A percentile compares a stretch with the other conserved stretches of the same genome.
These are phyloP conservation scores for Tineola bisselliella DNA, from an alignment of 2,888 invertebrate genomes.

Conservation along the genomic window DNA sequence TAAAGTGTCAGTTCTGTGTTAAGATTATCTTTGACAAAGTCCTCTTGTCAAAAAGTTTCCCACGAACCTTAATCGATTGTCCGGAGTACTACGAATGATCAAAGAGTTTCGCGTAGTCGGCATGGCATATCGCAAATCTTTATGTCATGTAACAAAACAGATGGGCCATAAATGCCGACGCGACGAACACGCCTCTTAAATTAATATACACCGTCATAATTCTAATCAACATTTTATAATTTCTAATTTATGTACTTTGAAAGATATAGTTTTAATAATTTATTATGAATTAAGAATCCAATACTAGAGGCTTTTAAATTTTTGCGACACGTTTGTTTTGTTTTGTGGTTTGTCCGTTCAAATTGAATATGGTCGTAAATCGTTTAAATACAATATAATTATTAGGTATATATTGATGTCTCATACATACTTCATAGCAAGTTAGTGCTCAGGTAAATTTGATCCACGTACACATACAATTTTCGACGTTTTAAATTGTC, in stretches of 20 bases:
- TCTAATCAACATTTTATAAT: not conserved
- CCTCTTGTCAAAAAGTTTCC: conserved; percentile 16
- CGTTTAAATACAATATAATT: too few relatives aligned
- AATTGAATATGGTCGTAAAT: too few relatives aligned
- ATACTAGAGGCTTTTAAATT: too few relatives aligned
- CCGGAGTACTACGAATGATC: conserved; percentile 23
- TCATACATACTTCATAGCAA: too few relatives aligned
- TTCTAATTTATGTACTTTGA: not conserved
- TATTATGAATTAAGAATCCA: too few relatives aligned
- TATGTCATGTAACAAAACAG: conserved; percentile 25
- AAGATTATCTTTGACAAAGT: not conserved
- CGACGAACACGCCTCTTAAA: conserved; percentile 50
- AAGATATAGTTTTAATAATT: too few relatives aligned
- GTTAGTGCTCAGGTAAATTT: too few relatives aligned
- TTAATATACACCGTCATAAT: conserved; percentile 51
- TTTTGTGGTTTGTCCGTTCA: too few relatives aligned
- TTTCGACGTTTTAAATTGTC: conserved; percentile 1
- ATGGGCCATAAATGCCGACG: conserved; percentile 38
- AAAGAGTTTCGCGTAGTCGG: conserved; percentile 22
- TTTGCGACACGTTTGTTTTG: too few relatives aligned
- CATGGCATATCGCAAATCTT: conserved; percentile 34
- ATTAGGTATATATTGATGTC: too few relatives aligned
- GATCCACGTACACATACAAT: not conserved
- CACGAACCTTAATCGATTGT: conserved; percentile 26
- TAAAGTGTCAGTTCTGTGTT: not conserved